phyloP scores from a whole-genome alignment of 2,888 invertebrate species.

The Hedychridium roseum region DNA sequence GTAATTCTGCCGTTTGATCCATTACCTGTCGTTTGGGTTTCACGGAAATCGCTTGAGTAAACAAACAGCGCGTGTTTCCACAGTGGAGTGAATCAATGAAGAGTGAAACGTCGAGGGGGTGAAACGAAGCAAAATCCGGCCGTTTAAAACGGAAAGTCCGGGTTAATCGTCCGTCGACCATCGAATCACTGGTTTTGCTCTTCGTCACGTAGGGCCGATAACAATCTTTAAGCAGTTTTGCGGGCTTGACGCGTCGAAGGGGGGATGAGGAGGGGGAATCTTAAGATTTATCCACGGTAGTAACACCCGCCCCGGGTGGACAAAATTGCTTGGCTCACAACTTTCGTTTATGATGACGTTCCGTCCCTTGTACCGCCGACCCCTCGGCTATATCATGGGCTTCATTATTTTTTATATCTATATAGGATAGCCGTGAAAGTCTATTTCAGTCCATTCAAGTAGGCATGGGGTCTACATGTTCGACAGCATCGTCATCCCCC shows the following conservation, averaged over 20 bases:
- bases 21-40: not conserved
- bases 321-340: constrained; percentile 36
- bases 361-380: constrained; percentile 1
- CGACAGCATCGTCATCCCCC: too few species aligned
- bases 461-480: too few species aligned
- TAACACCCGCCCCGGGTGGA: constrained; percentile 19
- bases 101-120: not conserved
- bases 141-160: too few species aligned
- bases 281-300: not conserved
- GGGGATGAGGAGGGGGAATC: not conserved
- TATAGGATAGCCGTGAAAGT: constrained; percentile 6
- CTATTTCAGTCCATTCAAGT: not conserved
- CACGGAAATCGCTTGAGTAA: not conserved
- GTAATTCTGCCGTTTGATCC: too few species aligned
- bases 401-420: constrained; percentile 22
- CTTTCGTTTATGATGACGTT: constrained; percentile 18
- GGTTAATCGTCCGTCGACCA: not conserved
- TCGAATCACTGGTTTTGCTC: not conserved
- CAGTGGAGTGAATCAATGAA: not conserved
- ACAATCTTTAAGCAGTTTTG: not conserved
- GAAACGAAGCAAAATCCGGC: not conserved
- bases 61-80: not conserved
- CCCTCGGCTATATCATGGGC: constrained; percentile 20
- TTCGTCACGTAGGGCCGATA: not conserved
- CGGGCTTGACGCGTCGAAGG: not conserved